Evolutionary conservation across 1,140 invertebrate species (phyloP).

Genomic region (Trialeurodes vaporariorum): DNA sequence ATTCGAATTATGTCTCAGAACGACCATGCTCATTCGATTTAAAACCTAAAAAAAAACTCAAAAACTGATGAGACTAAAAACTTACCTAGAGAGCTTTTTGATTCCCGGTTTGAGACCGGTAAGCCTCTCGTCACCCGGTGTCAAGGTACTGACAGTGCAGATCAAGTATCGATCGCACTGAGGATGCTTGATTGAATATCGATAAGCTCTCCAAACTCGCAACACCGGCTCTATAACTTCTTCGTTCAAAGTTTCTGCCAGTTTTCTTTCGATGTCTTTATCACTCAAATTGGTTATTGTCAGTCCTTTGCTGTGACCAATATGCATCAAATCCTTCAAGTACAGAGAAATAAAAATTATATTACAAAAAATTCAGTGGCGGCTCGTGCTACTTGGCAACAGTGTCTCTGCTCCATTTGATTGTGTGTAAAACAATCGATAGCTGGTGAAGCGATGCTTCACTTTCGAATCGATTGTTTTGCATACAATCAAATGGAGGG

Average conservation of each 20-base stretch:
- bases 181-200: constrained; percentile 51
- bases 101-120: constrained; percentile 48
- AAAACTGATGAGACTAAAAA: too few relatives aligned
- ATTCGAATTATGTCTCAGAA: too few relatives aligned
- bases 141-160: constrained; percentile 55
- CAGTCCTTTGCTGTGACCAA: constrained; percentile 52
- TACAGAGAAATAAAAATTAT: background rate
- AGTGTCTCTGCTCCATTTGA: too few relatives aligned
- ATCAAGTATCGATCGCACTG: constrained; percentile 62
- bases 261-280: constrained; percentile 54
- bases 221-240: constrained; percentile 65
- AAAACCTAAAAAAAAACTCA: too few relatives aligned
- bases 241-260: constrained; percentile 63
- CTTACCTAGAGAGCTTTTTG: constrained; percentile 46
- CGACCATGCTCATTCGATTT: too few relatives aligned
- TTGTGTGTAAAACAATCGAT: too few relatives aligned
- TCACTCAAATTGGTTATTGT: constrained; percentile 36
- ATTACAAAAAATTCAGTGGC: background rate
- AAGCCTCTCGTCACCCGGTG: constrained; percentile 32
- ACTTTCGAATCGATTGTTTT: too few relatives aligned
- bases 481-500: too few relatives aligned
- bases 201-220: constrained; percentile 52
- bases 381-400: too few relatives aligned
- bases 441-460: too few relatives aligned
- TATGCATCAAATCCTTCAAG: constrained; percentile 47